Evolutionary conservation across 1,140 invertebrate species (phyloP), one percentile per base, ranked within the genome.

Genomic region (Eriocheir sinensis): DNA sequence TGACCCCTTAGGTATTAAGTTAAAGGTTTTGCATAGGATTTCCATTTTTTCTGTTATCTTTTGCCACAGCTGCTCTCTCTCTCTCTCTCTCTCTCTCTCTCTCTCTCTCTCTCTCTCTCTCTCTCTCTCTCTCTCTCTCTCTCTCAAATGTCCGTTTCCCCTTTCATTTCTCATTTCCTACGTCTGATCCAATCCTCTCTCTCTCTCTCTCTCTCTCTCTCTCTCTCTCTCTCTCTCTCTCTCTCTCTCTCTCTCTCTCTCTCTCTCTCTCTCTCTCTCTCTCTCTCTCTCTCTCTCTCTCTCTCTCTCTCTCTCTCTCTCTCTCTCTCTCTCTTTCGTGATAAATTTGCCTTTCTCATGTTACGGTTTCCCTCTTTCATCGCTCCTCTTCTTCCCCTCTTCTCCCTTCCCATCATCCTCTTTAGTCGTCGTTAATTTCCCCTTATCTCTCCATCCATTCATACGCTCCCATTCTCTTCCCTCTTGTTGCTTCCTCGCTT

Each of bases 81-180:
- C 38, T 85, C 38, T 85, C 38, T 85, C 81, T 85, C 38, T 38
- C 34, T 85, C 34, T 85, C 81, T 85, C 38, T 85, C 38, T 85
- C 81, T 38, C 38, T 41, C 81, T 85, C 81, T 85, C 81, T 85
- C 38, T 85, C 81, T 85, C 81, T 85, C 38, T 41, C 38, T 85
- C 81, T 38, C 21, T 85, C 21, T 27, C 81, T 27, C 38, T 36
- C 80, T 81, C 34, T 81, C 34, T 36, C 80, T n/a, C 9, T 36
- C 30, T n/a, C 40, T 44, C 27, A n/a, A 27, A 12, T 88, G 40
- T 88, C 85, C 17, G 40, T 40, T 36, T 88, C 32, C 38, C 15
- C 27, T 21, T n/a, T 40, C 40, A 8, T 36, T n/a, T 88, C 85
- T 15, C 48, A 12, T 48, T 30, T 38, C 41, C 4, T 9, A 12